Conservation (phyloP, 1,140 invertebrate genomes). For the Platyscapa corneri region DNA sequence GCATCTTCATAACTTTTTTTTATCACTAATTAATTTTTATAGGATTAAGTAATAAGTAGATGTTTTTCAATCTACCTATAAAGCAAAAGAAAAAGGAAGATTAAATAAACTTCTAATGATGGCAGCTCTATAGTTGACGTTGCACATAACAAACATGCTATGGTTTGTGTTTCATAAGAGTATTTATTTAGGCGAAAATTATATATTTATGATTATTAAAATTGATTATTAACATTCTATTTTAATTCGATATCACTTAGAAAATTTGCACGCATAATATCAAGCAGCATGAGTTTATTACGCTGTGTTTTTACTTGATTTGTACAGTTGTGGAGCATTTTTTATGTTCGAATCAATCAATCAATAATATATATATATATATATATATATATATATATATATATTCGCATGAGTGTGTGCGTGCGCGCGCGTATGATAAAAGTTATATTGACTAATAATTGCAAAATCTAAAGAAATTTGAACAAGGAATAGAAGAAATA, state of each 20-base stretch:
- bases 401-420: no score
- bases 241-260: not conserved
- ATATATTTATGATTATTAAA: slow-evolving; percentile 40
- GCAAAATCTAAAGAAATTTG: no score
- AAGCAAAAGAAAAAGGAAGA: not conserved
- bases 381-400: no score
- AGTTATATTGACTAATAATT: no score
- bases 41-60: not conserved
- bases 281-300: no score
- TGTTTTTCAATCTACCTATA: not conserved
- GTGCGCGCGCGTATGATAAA: no score
- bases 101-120: not conserved
- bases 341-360: no score
- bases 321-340: no score
- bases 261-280: not conserved
- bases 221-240: not conserved
- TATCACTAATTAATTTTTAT: not conserved
- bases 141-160: not conserved
- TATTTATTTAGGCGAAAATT: slow-evolving; percentile 33
- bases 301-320: no score
- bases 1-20: not conserved
- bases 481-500: no score
- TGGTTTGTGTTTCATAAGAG: slow-evolving; percentile 9
- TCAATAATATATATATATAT: no score
- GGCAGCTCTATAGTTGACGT: not conserved